These are phyloP conservation scores for Drosophila willistoni DNA, from an alignment of 1,140 invertebrate species.

Conservation along the genomic window DNA sequence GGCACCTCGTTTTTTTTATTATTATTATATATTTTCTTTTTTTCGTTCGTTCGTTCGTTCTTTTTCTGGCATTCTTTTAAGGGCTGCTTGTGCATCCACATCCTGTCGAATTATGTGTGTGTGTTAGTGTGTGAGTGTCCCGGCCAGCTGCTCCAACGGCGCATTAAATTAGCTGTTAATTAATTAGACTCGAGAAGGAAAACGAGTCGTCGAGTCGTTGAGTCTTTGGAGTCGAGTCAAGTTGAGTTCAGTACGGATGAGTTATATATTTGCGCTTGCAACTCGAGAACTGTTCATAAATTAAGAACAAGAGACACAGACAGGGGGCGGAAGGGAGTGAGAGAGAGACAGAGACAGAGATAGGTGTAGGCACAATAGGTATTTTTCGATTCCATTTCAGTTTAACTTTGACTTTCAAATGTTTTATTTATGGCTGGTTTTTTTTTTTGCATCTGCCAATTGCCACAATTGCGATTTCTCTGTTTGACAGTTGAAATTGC, in stretches of 20 bases:
- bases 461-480: constrained; percentile 54
- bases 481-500: constrained; percentile 61
- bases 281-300: constrained; percentile 11
- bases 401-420: constrained; percentile 10
- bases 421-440: constrained; percentile 5
- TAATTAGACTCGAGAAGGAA: constrained; percentile 57
- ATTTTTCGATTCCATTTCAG: constrained; percentile 12
- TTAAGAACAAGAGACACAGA: background rate
- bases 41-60: no score
- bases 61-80: constrained; percentile 25
- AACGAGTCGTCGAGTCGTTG: constrained; percentile 28
- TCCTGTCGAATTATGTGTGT: constrained; percentile 51
- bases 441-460: constrained; percentile 31
- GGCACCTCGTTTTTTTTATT: background rate
- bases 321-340: background rate
- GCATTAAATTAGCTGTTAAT: constrained; percentile 79
- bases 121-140: constrained; percentile 14
- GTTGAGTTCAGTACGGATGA: constrained; percentile 41
- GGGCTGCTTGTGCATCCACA: constrained; percentile 30
- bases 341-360: background rate
- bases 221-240: constrained; percentile 31
- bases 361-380: background rate
- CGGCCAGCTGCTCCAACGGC: constrained; percentile 44
- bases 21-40: background rate
- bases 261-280: constrained; percentile 25